A percentile compares a stretch with the other conserved stretches of the same genome.
Conservation (phyloP, 92 coral and sea anemone species). For the Actinostola sp. region DNA sequence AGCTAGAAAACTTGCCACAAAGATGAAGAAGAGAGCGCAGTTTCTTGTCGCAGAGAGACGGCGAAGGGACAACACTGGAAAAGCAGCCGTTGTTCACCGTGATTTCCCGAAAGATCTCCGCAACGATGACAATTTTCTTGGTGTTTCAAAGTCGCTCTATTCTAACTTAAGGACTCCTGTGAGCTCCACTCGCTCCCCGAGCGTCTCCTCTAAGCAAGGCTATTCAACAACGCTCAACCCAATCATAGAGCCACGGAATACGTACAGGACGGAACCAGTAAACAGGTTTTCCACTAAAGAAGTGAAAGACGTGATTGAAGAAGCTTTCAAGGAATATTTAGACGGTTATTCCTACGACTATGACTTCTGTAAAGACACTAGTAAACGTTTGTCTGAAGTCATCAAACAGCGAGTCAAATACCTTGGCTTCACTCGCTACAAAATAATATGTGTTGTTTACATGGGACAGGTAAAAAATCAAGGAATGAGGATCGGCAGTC, state of each 20-base stretch:
- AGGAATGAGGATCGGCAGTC: slow-evolving; percentile 84
- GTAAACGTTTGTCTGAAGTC: slow-evolving; percentile 73
- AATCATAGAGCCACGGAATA: slow-evolving; percentile 46
- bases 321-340: slow-evolving; percentile 65
- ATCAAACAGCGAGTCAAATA: slow-evolving; percentile 85
- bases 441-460: slow-evolving; percentile 80
- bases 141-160: slow-evolving; percentile 25
- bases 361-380: slow-evolving; percentile 77
- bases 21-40: slow-evolving; percentile 92
- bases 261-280: slow-evolving; percentile 69
- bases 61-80: slow-evolving; percentile 80
- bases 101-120: slow-evolving; percentile 73
- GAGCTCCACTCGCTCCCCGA: slow-evolving; percentile 63
- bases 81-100: slow-evolving; percentile 75
- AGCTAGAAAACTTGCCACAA: slow-evolving; percentile 91
- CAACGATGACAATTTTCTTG: slow-evolving; percentile 35
- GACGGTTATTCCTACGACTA: slow-evolving; percentile 66
- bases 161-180: slow-evolving; percentile 40
- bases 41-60: slow-evolving; percentile 88
- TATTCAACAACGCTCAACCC: slow-evolving; percentile 15
- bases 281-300: slow-evolving; percentile 63
- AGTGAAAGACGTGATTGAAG: slow-evolving; percentile 80
- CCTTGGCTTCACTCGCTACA: slow-evolving; percentile 80
- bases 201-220: slow-evolving; percentile 55
- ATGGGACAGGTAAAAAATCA: slow-evolving; percentile 81